Percentiles rank a stretch among this genome's conserved stretches.
Conservation (phyloP, 2,888 invertebrate genomes). For the Pseudococcus viburni region DNA sequence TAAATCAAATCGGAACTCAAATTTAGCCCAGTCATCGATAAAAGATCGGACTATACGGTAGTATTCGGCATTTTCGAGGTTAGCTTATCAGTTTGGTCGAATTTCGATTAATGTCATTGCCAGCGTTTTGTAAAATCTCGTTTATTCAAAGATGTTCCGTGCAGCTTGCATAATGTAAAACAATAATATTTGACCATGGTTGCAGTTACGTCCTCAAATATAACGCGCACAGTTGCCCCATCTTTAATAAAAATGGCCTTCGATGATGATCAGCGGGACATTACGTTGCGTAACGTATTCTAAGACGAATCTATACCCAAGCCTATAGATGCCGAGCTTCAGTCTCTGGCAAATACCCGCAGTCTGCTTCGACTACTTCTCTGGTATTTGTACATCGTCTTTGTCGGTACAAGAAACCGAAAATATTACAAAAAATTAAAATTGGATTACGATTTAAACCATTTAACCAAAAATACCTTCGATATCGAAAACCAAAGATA, state of each 20-base stretch:
- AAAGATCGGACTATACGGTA: background rate
- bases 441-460: no score
- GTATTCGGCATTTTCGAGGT: constrained; percentile 9
- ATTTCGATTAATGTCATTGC: constrained; percentile 36
- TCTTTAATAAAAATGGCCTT: constrained; percentile 39
- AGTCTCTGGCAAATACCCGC: background rate
- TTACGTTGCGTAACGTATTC: background rate
- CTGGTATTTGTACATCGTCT: no score
- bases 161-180: constrained; percentile 38
- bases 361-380: background rate
- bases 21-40: background rate
- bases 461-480: no score
- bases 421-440: no score
- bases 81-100: background rate
- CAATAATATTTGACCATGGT: constrained; percentile 39
- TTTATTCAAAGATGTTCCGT: constrained; percentile 23
- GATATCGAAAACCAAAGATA: no score
- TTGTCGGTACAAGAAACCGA: no score
- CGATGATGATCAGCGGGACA: constrained; percentile 31
- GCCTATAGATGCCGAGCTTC: background rate
- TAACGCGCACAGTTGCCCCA: constrained; percentile 32
- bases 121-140: constrained; percentile 32
- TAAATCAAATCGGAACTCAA: background rate
- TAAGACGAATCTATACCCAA: background rate
- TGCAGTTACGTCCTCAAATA: constrained; percentile 28